A percentile compares a stretch with the other conserved stretches of the same genome.
These are phyloP conservation scores for Thereva nobilitata DNA, from an alignment of 2,888 invertebrate genomes.

Conservation along the genomic window DNA sequence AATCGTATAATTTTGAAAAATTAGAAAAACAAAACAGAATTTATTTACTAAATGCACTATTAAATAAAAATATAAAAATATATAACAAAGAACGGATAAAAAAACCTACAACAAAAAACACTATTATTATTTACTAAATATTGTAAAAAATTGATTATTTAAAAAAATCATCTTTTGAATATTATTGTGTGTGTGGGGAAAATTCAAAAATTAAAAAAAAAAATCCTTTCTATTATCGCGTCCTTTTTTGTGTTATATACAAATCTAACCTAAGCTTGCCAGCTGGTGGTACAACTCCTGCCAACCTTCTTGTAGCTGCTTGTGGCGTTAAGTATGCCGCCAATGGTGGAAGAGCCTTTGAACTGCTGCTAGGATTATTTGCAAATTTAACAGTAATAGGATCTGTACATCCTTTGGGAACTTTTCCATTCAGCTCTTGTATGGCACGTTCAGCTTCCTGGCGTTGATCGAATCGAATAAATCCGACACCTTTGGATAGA, in stretches of 20 bases:
- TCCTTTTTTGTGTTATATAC: conserved; percentile 32
- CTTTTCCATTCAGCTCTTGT: conserved; percentile 85
- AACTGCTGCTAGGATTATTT: conserved; percentile 88
- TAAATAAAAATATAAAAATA: no score
- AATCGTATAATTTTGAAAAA: background rate
- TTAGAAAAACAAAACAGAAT: no score
- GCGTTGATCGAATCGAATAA: conserved; percentile 91
- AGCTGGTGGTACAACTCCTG: conserved; percentile 71
- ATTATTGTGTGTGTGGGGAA: no score
- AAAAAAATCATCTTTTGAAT: background rate
- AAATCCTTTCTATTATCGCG: conserved; percentile 1
- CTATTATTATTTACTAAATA: background rate
- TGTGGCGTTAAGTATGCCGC: conserved; percentile 84
- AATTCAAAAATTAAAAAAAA: background rate
- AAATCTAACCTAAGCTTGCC: conserved; percentile 77
- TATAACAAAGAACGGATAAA: no score
- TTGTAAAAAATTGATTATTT: background rate
- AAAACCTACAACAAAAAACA: background rate
- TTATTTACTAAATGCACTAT: no score
- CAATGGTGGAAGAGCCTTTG: conserved; percentile 80
- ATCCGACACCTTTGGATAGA: conserved; percentile 91
- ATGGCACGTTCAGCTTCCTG: conserved; percentile 90
- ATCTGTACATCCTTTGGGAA: conserved; percentile 85
- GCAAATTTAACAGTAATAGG: conserved; percentile 94
- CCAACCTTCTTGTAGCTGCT: conserved; percentile 78